These are phyloP conservation scores for Fragum sueziense DNA, from an alignment of 2,888 invertebrate species.

Conservation along the genomic window DNA sequence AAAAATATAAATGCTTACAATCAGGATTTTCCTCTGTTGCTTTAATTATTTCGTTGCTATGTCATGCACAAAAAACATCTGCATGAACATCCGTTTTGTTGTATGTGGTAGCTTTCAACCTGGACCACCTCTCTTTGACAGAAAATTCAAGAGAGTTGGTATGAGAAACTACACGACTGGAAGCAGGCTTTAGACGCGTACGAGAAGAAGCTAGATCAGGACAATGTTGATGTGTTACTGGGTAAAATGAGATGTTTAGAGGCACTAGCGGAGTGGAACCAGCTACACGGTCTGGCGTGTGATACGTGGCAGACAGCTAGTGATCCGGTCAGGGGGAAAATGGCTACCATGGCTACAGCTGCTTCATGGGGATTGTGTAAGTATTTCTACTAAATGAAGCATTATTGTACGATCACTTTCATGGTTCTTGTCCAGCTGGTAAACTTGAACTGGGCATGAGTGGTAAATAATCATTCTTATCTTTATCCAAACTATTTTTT, in stretches of 20 bases:
- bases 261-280: constrained; percentile 97
- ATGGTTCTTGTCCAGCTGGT: too few relatives aligned
- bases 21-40: too few relatives aligned
- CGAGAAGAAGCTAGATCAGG: constrained; percentile 86
- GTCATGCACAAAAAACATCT: too few relatives aligned
- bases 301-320: constrained; percentile 89
- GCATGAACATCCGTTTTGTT: too few relatives aligned
- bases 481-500: too few relatives aligned
- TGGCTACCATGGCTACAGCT: constrained; percentile 94
- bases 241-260: constrained; percentile 98
- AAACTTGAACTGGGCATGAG: too few relatives aligned
- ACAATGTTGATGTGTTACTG: constrained; percentile 83
- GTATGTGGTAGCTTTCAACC: too few relatives aligned
- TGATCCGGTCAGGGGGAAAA: constrained; percentile 83
- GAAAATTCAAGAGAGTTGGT: constrained; percentile 93
- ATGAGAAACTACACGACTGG: constrained; percentile 99
- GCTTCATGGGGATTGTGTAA: constrained; percentile 95
- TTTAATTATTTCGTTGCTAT: neutral
- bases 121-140: too few relatives aligned
- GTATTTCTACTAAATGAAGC: too few relatives aligned
- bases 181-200: constrained; percentile 96
- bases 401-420: too few relatives aligned
- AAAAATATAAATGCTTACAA: too few relatives aligned
- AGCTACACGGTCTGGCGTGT: constrained; percentile 91
- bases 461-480: too few relatives aligned